Base-by-base conservation (phyloP, 2,888 invertebrate genomes). In the Cloeon dipterum region DNA sequence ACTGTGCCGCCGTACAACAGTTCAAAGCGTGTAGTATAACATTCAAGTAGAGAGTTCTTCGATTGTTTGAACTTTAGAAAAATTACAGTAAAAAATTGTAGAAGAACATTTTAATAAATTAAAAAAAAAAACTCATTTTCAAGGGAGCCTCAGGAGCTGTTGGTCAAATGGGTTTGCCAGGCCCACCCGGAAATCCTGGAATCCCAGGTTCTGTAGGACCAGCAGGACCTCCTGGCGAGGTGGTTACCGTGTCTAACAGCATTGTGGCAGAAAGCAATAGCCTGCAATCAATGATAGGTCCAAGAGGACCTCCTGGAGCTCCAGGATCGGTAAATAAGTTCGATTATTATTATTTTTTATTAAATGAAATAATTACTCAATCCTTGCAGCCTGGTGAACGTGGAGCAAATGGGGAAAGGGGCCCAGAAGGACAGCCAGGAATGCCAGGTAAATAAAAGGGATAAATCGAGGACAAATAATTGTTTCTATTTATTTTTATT, bases 371-470 rank as follows among this genome's bases (percentile, higher is more conserved):
- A 11, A 23, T 35, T 20, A 17, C 26, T 5, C 20, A 26, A 20
- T 38, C 29, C 20, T 42, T 44, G 16, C 42, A 66, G 66, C 62
- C 66, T 34, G 69, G 68, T 20, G 68, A 66, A 51, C 50, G 63
- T 34, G 68, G 68, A 3, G 57, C 62, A 21, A 52, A 59, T 8
- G 68, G 68, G 10, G 66, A 67, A 34, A 53, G 65, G 44, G 67
- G 68, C 5, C 59, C 64, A 11, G 59, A 53, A 42, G 72, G 73
- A 26, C 55, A 58, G 32, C 51, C 59, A 11, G 73, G 73, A 26
- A 47, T 56, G 18, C 60, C 66, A 2, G 74, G 38, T 13, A 29
- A 39, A n/a, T n/a, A n/a, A n/a, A n/a, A n/a, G n/a, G n/a, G n/a
- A n/a, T n/a, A n/a, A n/a, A n/a, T n/a, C n/a, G n/a, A n/a, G n/a